Percentiles rank a stretch among this genome's conserved stretches.
These are phyloP conservation scores for Linnaemya vulpina DNA, from an alignment of 2,888 invertebrate genomes.

Conservation along the genomic window DNA sequence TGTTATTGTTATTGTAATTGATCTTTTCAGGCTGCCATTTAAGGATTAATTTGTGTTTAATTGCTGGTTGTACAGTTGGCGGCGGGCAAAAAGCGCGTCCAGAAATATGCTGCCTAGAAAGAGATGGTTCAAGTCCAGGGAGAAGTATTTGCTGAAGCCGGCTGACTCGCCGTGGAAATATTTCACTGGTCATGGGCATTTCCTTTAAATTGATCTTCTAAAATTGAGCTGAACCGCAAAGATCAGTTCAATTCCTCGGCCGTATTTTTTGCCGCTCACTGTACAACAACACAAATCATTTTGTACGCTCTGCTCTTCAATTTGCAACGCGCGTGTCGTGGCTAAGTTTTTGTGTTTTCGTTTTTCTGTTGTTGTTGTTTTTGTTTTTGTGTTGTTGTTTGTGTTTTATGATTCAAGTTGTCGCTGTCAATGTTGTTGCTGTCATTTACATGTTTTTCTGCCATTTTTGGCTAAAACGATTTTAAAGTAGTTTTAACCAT, in stretches of 20 bases:
- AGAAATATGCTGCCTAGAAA: not conserved
- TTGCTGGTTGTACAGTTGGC: not conserved
- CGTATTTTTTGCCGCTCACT: conserved; percentile 17
- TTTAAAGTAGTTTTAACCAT: conserved; percentile 62
- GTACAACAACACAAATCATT: conserved; percentile 23
- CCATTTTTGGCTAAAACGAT: conserved; percentile 55
- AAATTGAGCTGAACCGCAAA: too few species aligned
- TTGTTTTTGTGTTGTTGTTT: conserved; percentile 3
- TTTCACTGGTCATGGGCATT: too few species aligned
- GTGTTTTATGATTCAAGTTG: conserved; percentile 30
- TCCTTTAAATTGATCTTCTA: too few species aligned
- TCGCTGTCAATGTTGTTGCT: conserved; percentile 41
- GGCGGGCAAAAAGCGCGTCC: not conserved
- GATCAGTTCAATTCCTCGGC: not conserved
- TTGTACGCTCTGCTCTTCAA: conserved; percentile 6
- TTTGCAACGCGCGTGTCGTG: conserved; percentile 50
- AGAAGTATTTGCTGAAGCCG: too few species aligned
- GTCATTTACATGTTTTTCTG: conserved; percentile 58
- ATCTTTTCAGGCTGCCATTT: conserved; percentile 58
- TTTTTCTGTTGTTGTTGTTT: not conserved
- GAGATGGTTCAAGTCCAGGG: too few species aligned
- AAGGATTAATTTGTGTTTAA: conserved; percentile 54
- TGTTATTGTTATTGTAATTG: conserved; percentile 58
- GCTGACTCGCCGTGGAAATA: too few species aligned
- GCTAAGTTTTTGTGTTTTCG: not conserved